Evolutionary conservation across 2,888 invertebrate genomes (phyloP).

Genomic region (Stomorhina lunata): DNA sequence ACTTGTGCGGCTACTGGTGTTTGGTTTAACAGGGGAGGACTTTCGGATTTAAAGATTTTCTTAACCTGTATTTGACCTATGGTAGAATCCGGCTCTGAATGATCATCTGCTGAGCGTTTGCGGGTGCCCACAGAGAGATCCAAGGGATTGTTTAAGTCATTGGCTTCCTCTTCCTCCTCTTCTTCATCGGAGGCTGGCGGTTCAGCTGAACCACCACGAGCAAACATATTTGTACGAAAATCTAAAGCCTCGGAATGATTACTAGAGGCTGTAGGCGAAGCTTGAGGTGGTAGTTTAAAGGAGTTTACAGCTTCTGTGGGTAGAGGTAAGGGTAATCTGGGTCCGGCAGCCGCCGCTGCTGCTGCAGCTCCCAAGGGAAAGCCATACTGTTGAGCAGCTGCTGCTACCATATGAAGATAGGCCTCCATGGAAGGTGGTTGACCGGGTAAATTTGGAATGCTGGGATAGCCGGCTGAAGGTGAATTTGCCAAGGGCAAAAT

Average conservation of each 20-base stretch:
- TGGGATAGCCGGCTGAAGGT: constrained; percentile 74
- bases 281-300: constrained; percentile 78
- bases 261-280: constrained; percentile 81
- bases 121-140: constrained; percentile 90
- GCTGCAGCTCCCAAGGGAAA: constrained; percentile 83
- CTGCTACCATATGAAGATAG: constrained; percentile 87
- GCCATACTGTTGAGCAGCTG: constrained; percentile 87
- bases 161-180: constrained; percentile 83
- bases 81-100: constrained; percentile 69
- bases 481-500: constrained; percentile 66
- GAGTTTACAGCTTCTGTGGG: constrained; percentile 84
- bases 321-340: constrained; percentile 82
- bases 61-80: constrained; percentile 80
- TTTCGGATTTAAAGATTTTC: constrained; percentile 76
- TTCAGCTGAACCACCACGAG: constrained; percentile 81
- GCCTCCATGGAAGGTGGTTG: constrained; percentile 91
- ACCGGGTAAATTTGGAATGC: constrained; percentile 80
- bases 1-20: constrained; percentile 84
- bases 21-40: constrained; percentile 83
- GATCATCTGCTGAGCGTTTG: constrained; percentile 84
- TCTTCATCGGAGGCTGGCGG: constrained; percentile 80
- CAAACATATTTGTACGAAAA: constrained; percentile 88
- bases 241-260: constrained; percentile 86
- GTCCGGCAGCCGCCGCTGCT: constrained; percentile 72
- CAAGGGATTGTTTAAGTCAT: constrained; percentile 83